Conservation (phyloP, 2,888 invertebrate species). For the Apodemia zela region DNA sequence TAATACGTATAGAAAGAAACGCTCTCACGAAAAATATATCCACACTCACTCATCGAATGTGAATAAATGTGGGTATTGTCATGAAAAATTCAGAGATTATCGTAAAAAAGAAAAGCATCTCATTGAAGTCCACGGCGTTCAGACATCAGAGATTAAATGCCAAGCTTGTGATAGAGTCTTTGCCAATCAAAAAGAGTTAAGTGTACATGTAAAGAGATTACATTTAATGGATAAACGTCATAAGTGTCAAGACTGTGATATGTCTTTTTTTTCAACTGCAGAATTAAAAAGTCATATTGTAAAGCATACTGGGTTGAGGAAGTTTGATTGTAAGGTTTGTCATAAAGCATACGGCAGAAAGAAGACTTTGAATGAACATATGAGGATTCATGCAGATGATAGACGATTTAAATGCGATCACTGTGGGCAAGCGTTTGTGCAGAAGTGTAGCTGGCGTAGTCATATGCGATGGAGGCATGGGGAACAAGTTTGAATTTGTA, state of each 20-base stretch:
- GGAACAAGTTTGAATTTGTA: conserved; percentile 23
- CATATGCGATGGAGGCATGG: conserved; percentile 35
- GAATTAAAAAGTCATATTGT: conserved; percentile 45
- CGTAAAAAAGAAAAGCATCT: conserved; percentile 37
- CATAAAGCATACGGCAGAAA: conserved; percentile 44
- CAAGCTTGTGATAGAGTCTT: conserved; percentile 49
- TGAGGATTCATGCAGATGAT: conserved; percentile 36
- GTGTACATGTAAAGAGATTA: conserved; percentile 47
- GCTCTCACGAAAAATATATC: conserved; percentile 33
- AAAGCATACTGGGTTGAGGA: conserved; percentile 43
- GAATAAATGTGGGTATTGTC: conserved; percentile 50
- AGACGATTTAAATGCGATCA: conserved; percentile 34
- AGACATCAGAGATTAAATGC: conserved; percentile 39
- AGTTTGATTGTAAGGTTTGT: conserved; percentile 46
- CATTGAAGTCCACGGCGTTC: conserved; percentile 32
- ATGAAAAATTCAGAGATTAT: conserved; percentile 48
- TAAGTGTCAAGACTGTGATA: conserved; percentile 49
- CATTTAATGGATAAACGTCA: conserved; percentile 50
- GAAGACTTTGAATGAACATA: conserved; percentile 32
- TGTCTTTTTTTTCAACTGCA: conserved; percentile 45
- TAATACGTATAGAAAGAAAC: conserved; percentile 29
- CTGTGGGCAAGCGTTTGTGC: conserved; percentile 36
- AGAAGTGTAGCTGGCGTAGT: conserved; percentile 36
- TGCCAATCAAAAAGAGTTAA: conserved; percentile 40
- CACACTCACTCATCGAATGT: conserved; percentile 29